Base-by-base conservation (phyloP, 1,140 invertebrate genomes). In the Anastrepha obliqua region DNA sequence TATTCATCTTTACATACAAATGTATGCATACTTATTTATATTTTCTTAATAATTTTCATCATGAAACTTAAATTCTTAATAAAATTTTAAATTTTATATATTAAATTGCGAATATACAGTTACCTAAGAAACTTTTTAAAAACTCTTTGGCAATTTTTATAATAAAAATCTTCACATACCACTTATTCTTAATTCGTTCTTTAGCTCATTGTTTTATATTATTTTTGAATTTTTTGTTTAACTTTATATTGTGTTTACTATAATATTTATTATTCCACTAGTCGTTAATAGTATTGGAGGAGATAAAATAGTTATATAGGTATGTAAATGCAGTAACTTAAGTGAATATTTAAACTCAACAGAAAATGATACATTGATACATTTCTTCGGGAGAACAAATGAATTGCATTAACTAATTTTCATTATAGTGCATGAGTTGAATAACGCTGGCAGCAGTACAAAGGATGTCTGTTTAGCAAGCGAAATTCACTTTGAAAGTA, bases 121-220 rank as follows among this genome's bases (percentile, higher is more conserved):
- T 81, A 81, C 74, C 74, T 81, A 81, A 81, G 74, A 81, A 81
- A 81, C 74, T 81, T 81, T 81, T 81, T 81, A 81, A 81, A 81
- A 81, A 81, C 74, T 81, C 74, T 81, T 81, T 81, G 74, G 74
- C 74, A 81, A 81, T 81, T 81, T 81, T 81, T 47, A 81, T 81
- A 81, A 81, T 81, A 81, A 81, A 81, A 81, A 81, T 55, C 47
- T 81, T 81, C 42, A 81, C n/a, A 81, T 81, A 81, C 44, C 55
- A 81, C 74, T 81, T 81, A 81, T 81, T 11, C 15, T 78, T 78
- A 78, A 78, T 78, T 78, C 74, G 74, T 81, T 81, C 11, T 81
- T 81, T 81, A 81, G 74, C 47, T 81, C 51, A 81, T 81, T 55
- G 74, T 81, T 81, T 81, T 81, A 58, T 55, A 74, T 74, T 74